Evolutionary conservation across 2,113 vertebrate species (phyloP).

Genomic region (Eclectus roratus): DNA sequence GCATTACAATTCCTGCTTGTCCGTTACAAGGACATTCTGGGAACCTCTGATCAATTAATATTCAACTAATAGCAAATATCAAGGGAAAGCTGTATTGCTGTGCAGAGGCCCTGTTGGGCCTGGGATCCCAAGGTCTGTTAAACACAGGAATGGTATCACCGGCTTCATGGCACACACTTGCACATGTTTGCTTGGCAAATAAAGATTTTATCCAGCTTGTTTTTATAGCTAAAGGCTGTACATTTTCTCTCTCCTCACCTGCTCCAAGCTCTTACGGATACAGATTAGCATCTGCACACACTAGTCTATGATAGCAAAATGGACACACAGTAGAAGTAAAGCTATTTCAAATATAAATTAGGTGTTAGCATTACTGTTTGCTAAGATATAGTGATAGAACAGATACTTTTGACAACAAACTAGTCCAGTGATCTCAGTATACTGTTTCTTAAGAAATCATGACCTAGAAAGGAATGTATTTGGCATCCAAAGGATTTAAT

Average conservation of each 20-base stretch:
- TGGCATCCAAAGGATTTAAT: not conserved
- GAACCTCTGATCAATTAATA: not conserved
- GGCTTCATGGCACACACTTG: not conserved
- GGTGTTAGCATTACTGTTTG: not conserved
- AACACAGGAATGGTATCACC: not conserved
- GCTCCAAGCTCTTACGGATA: not conserved
- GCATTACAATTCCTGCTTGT: not conserved
- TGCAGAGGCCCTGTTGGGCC: not conserved
- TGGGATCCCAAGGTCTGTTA: not conserved
- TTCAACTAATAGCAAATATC: conserved; percentile 12
- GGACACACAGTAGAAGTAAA: not conserved
- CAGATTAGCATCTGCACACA: not conserved
- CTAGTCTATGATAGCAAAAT: not conserved
- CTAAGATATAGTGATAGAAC: not conserved
- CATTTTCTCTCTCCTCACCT: not conserved
- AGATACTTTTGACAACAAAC: not conserved
- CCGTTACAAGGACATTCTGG: not conserved
- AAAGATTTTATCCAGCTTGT: not conserved
- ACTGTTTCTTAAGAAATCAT: not conserved
- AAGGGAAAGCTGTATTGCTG: not conserved
- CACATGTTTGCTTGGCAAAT: not conserved
- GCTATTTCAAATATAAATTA: not conserved
- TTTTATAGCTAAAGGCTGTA: not conserved
- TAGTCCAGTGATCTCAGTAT: not conserved
- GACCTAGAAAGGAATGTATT: not conserved